These are phyloP conservation scores for Danio choprae DNA, from an alignment of 2,797 vertebrate genomes.

Conservation along the genomic window DNA sequence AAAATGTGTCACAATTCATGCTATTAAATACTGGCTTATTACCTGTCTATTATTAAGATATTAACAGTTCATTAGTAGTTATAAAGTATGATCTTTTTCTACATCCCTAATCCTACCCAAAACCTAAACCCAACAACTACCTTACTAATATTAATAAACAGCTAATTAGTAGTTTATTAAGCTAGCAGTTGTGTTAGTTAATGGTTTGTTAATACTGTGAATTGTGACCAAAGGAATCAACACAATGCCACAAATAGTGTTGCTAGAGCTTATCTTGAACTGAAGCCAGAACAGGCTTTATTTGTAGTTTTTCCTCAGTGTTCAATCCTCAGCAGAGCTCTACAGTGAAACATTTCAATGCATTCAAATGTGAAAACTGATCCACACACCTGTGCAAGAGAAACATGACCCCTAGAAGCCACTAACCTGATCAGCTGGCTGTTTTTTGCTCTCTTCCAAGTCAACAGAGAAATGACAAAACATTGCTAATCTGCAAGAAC, in stretches of 20 bases:
- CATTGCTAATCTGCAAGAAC: neutral
- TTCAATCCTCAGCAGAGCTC: conserved; percentile 31
- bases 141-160: no score
- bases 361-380: neutral
- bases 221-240: neutral
- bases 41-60: no score
- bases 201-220: no score
- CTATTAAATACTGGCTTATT: no score
- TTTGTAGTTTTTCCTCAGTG: neutral
- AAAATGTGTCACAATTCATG: no score
- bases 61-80: no score
- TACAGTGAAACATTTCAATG: neutral
- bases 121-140: no score
- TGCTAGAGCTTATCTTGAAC: neutral
- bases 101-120: no score
- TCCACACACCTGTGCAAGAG: neutral
- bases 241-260: neutral
- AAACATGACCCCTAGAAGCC: neutral
- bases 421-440: neutral
- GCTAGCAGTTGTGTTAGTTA: no score
- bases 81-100: no score
- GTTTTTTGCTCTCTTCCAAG: neutral
- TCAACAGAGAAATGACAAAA: neutral
- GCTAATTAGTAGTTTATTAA: no score
- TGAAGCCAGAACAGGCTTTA: neutral